A percentile compares a stretch with the other conserved stretches of the same genome.
phyloP scores from a whole-genome alignment of 2,113 vertebrate species.

The Todiramphus chloris region DNA sequence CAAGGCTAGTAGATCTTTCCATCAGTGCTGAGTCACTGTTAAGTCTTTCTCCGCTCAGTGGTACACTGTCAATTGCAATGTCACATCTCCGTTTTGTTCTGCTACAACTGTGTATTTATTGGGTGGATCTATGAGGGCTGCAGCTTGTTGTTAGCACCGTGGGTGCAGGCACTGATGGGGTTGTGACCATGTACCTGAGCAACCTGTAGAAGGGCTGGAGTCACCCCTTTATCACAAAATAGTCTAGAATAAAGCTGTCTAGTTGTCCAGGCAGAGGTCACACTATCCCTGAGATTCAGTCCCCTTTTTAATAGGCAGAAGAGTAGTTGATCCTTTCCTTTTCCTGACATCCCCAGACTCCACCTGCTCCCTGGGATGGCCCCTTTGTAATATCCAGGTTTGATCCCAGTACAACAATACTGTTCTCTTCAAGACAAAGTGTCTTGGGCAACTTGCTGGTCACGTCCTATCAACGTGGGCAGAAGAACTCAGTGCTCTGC shows the following conservation, averaged over 20 bases:
- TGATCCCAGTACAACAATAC: background rate
- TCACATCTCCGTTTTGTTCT: background rate
- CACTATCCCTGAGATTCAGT: background rate
- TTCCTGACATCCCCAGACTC: background rate
- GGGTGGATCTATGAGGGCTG: background rate
- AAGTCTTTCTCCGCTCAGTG: background rate
- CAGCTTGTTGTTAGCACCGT: fast-evolving
- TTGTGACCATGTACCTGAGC: background rate
- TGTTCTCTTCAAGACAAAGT: background rate
- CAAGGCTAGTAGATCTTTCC: background rate
- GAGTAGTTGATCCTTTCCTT: background rate
- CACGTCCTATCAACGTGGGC: background rate
- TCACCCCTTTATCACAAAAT: background rate
- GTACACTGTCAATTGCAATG: background rate
- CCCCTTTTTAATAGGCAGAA: background rate
- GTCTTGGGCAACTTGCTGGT: background rate
- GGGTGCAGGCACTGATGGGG: background rate
- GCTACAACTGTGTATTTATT: background rate
- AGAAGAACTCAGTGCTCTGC: background rate
- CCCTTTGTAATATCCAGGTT: background rate
- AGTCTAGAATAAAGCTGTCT: background rate
- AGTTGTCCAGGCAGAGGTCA: background rate
- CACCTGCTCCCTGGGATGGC: background rate
- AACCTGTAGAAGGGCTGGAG: background rate
- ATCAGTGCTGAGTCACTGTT: too few relatives aligned